Percentiles rank a stretch among this genome's conserved stretches.
phyloP scores from a whole-genome alignment of 1,140 invertebrate genomes.

The Microplitis demolitor region DNA sequence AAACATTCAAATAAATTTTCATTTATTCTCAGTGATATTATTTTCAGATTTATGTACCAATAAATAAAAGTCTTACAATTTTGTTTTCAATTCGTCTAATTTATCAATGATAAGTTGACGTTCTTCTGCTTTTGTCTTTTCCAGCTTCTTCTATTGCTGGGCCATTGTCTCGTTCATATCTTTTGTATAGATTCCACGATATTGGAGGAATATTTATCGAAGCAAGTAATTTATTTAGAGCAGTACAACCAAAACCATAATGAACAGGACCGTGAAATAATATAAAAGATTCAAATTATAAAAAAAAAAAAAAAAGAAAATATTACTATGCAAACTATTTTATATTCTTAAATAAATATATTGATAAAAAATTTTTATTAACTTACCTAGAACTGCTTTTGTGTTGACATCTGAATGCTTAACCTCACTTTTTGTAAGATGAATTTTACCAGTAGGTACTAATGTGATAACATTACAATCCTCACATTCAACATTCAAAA shows the following conservation, averaged over 20 bases:
- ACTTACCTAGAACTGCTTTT: neutral
- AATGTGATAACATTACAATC: neutral
- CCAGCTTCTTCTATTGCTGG: neutral
- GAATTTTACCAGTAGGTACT: neutral
- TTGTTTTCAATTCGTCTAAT: too few species aligned
- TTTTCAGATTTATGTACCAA: too few species aligned
- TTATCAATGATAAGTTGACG: neutral
- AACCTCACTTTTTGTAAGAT: neutral
- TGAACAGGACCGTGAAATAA: slow-evolving; percentile 10
- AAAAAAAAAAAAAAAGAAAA: neutral
- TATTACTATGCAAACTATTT: neutral
- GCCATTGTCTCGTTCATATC: slow-evolving; percentile 11
- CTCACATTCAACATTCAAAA: neutral
- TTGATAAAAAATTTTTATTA: neutral
- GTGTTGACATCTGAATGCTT: neutral
- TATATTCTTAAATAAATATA: neutral
- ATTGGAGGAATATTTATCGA: slow-evolving; percentile 17
- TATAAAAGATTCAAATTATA: neutral
- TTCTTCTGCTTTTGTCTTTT: neutral
- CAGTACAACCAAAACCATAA: slow-evolving; percentile 9
- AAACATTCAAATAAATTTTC: too few species aligned
- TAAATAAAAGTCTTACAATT: too few species aligned
- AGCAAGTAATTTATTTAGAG: slow-evolving; percentile 11
- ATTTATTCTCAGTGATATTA: too few species aligned
- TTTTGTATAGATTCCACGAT: neutral